Percentiles rank a stretch among this genome's conserved stretches.
Conservation (phyloP, 2,113 vertebrate species). For the Elaphurus davidianus region DNA sequence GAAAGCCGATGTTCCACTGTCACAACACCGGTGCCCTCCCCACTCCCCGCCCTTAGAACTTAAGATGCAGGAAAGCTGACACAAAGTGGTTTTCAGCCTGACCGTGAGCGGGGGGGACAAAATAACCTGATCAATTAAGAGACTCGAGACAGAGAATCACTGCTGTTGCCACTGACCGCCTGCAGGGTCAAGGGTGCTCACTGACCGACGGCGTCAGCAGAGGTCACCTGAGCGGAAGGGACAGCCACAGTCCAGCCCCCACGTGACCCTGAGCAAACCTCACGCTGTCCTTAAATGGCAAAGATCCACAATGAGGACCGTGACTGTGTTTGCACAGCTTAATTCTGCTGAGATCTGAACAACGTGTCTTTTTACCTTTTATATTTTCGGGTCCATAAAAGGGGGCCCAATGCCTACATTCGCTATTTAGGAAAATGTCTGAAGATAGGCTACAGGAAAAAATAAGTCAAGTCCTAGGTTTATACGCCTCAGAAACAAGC, state of each 20-base stretch:
- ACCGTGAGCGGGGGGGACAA: too few species aligned
- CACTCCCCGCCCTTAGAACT: rapidly evolving
- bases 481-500: background rate
- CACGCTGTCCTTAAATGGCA: background rate
- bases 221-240: background rate
- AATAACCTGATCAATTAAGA: background rate
- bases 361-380: background rate
- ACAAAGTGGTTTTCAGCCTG: background rate
- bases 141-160: background rate
- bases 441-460: background rate
- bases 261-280: rapidly evolving
- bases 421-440: rapidly evolving
- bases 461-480: background rate
- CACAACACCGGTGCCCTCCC: rapidly evolving
- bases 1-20: rapidly evolving
- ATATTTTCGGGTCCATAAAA: rapidly evolving
- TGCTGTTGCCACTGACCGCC: rapidly evolving
- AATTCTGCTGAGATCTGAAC: background rate
- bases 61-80: rapidly evolving
- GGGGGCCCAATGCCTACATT: background rate
- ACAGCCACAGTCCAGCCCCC: background rate
- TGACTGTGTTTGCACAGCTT: rapidly evolving
- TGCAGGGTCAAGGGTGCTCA: background rate
- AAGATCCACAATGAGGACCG: background rate
- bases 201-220: rapidly evolving